phyloP scores from a whole-genome alignment of 1,140 invertebrate genomes.

The Atta colombica region DNA sequence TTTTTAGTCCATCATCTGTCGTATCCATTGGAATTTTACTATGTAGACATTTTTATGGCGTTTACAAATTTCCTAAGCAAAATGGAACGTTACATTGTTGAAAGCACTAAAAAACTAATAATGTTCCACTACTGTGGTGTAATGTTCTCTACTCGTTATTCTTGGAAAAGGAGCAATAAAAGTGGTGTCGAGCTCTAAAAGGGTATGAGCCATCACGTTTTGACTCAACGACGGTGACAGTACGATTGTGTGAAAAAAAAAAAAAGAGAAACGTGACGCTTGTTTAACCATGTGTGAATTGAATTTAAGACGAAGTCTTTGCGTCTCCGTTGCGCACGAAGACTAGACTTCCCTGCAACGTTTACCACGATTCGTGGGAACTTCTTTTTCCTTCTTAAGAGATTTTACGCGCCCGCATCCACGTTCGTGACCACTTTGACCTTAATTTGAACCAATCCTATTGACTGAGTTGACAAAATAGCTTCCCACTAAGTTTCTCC shows the following conservation, averaged over 20 bases:
- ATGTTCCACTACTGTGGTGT: not conserved
- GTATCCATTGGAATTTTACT: conserved; percentile 15
- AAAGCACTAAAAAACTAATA: conserved; percentile 7
- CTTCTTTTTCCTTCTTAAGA: conserved; percentile 58
- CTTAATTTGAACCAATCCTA: conserved; percentile 48
- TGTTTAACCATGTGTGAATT: conserved; percentile 70
- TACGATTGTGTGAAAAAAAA: conserved; percentile 50
- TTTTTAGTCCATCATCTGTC: not conserved
- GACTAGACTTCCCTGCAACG: conserved; percentile 55
- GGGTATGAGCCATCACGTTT: conserved; percentile 33
- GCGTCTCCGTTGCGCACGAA: conserved; percentile 47
- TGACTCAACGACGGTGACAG: conserved; percentile 37
- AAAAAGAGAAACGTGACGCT: conserved; percentile 55
- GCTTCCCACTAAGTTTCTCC: not conserved
- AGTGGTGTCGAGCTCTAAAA: conserved; percentile 21
- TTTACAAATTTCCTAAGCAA: not conserved
- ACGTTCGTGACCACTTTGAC: conserved; percentile 31
- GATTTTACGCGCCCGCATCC: conserved; percentile 69
- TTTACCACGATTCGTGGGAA: conserved; percentile 68
- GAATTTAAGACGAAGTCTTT: conserved; percentile 60
- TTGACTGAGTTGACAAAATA: conserved; percentile 33
- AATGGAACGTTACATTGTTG: conserved; percentile 20
- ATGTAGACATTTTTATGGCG: conserved; percentile 2
- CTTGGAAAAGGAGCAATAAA: conserved; percentile 43
- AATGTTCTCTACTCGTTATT: not conserved